Evolutionary conservation across 2,113 vertebrate genomes (phyloP).

Genomic region (Ancistrus triradiatus): DNA sequence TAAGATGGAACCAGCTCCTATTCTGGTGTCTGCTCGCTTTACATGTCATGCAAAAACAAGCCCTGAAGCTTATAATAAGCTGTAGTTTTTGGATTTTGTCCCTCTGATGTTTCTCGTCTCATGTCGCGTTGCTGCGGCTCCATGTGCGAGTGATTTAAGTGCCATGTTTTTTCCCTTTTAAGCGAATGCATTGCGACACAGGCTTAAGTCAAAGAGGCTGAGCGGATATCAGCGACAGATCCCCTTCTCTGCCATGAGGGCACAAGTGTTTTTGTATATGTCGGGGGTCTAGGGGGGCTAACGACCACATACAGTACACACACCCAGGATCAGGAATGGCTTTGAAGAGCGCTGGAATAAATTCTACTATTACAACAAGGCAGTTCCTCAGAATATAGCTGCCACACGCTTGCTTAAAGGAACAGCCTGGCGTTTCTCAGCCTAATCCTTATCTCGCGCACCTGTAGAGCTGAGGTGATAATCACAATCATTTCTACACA

Average conservation of each 20-base stretch:
- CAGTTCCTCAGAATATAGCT: constrained; percentile 8
- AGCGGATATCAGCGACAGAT: constrained; percentile 46
- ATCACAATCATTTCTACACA: too few relatives aligned
- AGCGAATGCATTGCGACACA: constrained; percentile 34
- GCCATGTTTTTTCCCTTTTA: constrained; percentile 26
- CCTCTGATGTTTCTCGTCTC: constrained; percentile 7
- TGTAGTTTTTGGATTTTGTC: neutral
- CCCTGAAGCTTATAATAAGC: constrained; percentile 34
- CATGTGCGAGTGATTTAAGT: constrained; percentile 48
- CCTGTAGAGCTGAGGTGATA: too few relatives aligned
- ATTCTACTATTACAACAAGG: constrained; percentile 23
- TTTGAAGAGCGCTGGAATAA: constrained; percentile 45
- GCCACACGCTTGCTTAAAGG: neutral
- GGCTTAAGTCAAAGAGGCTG: constrained; percentile 39
- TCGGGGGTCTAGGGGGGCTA: constrained; percentile 1
- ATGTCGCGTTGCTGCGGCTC: neutral
- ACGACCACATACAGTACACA: constrained; percentile 27
- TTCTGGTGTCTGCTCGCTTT: neutral
- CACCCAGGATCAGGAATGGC: constrained; percentile 27
- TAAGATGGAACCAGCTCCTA: neutral
- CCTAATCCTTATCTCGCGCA: too few relatives aligned
- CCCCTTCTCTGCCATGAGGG: constrained; percentile 9
- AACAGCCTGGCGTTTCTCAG: too few relatives aligned
- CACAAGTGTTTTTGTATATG: constrained; percentile 7
- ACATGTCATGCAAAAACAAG: constrained; percentile 4